These are phyloP conservation scores for Ormia ochracea DNA, from an alignment of 2,888 invertebrate genomes.

Conservation along the genomic window DNA sequence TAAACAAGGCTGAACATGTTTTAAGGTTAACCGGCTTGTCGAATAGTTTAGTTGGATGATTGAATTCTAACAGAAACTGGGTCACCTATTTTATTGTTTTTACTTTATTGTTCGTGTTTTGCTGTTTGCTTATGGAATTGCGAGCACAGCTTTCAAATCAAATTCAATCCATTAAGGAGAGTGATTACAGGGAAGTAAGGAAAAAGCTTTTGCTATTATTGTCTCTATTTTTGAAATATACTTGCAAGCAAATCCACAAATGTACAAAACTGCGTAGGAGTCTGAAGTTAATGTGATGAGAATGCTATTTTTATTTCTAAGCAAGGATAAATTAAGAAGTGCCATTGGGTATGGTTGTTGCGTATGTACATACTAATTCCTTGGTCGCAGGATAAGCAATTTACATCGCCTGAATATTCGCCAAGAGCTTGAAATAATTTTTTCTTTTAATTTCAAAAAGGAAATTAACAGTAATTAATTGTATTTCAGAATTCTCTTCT, in stretches of 20 bases:
- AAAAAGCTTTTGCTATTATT: slow-evolving; percentile 12
- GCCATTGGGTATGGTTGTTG: background rate
- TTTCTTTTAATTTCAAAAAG: too few species aligned
- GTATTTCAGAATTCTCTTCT: too few species aligned
- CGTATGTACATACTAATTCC: background rate
- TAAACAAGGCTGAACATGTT: slow-evolving; percentile 1
- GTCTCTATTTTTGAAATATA: background rate
- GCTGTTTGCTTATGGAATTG: background rate
- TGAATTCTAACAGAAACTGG: slow-evolving; percentile 20
- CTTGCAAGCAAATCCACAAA: background rate
- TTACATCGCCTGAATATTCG: background rate
- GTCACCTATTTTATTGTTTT: slow-evolving; percentile 37
- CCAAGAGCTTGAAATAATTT: too few species aligned
- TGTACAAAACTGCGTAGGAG: background rate
- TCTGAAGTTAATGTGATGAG: background rate
- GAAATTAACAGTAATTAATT: too few species aligned
- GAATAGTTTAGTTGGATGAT: background rate
- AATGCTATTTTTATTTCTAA: background rate
- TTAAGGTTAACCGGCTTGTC: slow-evolving; percentile 50
- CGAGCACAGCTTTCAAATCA: slow-evolving; percentile 28
- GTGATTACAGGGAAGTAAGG: background rate
- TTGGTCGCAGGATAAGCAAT: background rate
- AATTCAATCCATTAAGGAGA: background rate
- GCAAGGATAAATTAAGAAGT: slow-evolving; percentile 33
- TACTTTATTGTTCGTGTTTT: background rate